Base-by-base conservation (phyloP, 2,113 vertebrate genomes). In the Nipponia nippon region DNA sequence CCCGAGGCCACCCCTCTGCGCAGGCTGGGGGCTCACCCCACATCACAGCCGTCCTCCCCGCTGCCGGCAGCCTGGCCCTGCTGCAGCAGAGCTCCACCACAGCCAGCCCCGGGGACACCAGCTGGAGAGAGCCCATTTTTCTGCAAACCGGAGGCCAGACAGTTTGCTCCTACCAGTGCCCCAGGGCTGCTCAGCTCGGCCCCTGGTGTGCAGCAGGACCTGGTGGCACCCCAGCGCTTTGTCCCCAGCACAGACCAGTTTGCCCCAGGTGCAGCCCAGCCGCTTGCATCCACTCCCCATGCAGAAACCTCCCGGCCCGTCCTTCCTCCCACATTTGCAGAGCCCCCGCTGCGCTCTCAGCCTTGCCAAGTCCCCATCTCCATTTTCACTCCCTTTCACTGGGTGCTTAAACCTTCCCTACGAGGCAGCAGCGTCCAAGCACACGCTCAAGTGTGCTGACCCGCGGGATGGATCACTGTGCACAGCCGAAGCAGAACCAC, bases 381-480 rank as follows among this genome's bases (percentile, higher is more conserved):
- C 15, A 7, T 26, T 62, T 34, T 32, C 79, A 19, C 22, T 47
- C 80, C 67, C 38, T 88, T 16, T 18, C 62, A 42, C 34, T 5
- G 1, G 29, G 30, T 46, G 38, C 44, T 29, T 55, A 30, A 27
- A 32, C 21, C 62, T 46, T 29, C n/a, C 4, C 3, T 2, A 7
- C 10, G 21, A 66, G 65, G 69, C 88, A 89, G 55, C 22, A 13
- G 44, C 44, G 58, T 18, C 58, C 49, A 38, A 73, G 75, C 46
- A 29, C 3, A 0, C 5, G 6, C 67, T 58, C 2, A 2, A 2
- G 1, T 10, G 4, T 18, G 6, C 34, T 47, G 9, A 1, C 55
- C 55, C 12, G 4, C 2, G 11, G 83, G 62, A 20, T 4, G 38
- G 3, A 42, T 19, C 6, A 2, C 10, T 9, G 56, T 10, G 5